Base-by-base conservation (phyloP, 2,888 invertebrate genomes). In the Halocaridina rubra region DNA sequence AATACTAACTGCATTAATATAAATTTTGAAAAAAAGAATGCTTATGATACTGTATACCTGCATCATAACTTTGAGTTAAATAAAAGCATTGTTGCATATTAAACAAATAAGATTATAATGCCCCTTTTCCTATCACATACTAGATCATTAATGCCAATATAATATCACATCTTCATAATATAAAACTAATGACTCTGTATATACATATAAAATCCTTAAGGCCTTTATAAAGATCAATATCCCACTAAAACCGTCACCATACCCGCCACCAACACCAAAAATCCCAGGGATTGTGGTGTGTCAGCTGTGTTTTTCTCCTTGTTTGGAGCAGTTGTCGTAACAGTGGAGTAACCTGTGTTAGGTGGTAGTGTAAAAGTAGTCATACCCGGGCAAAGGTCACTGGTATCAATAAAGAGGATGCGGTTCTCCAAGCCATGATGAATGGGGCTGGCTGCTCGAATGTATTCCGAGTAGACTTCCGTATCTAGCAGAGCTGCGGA, bases 391-490 rank as follows among this genome's bases (percentile, higher is more conserved):
- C 87, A 87, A 19, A 84, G 82, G 27, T 84, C 74, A 22, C 32
- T 27, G 8, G 82, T 71, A 69, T 87, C 78, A 24, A 85, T 72
- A 74, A 85, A 87, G 53, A 85, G 77, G 29, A 87, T 85, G 8
- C 87, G 75, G 72, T 86, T 86, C 69, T 87, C 87, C n/a, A 85
- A 30, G 27, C 87, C 87, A 16, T 80, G 82, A 82, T 87, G 82
- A 67, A 87, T 85, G 10, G 87, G 87, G 19, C 76, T 53, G 59
- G 69, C 67, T 61, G 79, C 75, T 24, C 24, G 8, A 74, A 87
- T 72, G 84, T 84, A 86, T 29, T 85, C 61, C 1, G 67, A 39
- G 77, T 71, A 85, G n/a, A 80, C 80, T 59, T 85, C 87, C 16
- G 87, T 80, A 76, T 87, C 87, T 80, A 87, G 78, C 16, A 87